Evolutionary conservation across 1,140 invertebrate genomes (phyloP).

Genomic region (Amphibalanus amphitrite): DNA sequence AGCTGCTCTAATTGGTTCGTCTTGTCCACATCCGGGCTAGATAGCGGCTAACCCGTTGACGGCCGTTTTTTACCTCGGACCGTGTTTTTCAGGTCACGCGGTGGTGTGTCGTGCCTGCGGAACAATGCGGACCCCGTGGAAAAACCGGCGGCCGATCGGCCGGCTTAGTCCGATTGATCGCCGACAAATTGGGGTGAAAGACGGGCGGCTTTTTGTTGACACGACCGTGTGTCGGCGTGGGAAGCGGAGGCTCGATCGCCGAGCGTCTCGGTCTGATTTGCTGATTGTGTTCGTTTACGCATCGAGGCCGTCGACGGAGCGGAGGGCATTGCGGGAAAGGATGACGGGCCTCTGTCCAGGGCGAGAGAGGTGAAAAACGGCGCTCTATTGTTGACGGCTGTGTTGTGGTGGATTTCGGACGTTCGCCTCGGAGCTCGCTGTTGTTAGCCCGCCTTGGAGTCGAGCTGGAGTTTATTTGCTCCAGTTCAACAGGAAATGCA

Average conservation of each 20-base stretch:
- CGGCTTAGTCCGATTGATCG: background rate
- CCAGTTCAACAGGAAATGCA: no score
- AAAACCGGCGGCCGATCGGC: background rate
- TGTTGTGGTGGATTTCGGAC: no score
- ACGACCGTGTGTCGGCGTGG: background rate
- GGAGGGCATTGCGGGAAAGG: background rate
- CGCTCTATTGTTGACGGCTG: no score
- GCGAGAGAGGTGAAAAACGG: no score
- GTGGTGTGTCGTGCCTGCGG: background rate
- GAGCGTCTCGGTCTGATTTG: background rate
- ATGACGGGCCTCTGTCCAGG: background rate
- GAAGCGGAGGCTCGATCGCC: background rate
- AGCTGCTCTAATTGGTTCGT: background rate
- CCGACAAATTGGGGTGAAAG: constrained; percentile 1
- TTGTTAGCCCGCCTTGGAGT: no score
- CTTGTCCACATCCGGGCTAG: background rate
- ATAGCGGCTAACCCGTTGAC: background rate
- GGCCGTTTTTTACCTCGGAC: background rate
- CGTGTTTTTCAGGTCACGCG: background rate
- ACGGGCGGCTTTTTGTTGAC: background rate
- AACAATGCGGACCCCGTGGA: background rate
- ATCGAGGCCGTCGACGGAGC: background rate
- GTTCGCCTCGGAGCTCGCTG: no score
- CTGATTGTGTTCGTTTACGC: background rate
- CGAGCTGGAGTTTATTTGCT: no score